These are phyloP conservation scores for Salticus scenicus DNA, from an alignment of 2,888 invertebrate species.

Conservation along the genomic window DNA sequence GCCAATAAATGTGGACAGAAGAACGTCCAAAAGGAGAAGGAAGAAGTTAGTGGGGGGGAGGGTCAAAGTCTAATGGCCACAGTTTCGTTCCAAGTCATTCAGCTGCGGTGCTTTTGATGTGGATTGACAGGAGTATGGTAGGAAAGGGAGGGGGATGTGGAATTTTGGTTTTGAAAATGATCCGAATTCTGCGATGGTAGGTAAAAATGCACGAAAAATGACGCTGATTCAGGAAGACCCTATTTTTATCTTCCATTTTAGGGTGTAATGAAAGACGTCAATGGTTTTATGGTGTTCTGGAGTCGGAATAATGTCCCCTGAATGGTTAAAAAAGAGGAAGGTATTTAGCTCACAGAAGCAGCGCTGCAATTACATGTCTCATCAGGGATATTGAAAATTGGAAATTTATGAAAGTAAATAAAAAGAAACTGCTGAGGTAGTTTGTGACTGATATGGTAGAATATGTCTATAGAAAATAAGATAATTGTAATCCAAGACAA, in stretches of 20 bases:
- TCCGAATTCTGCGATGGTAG: constrained; percentile 7
- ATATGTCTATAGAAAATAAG: no score
- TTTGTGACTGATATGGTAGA: no score
- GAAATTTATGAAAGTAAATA: no score
- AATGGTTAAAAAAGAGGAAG: background rate
- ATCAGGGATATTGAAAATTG: no score
- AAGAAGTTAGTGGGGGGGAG: background rate
- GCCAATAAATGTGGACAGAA: constrained; percentile 55
- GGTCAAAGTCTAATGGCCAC: constrained; percentile 41
- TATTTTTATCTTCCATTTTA: constrained; percentile 8
- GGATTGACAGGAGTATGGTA: background rate
- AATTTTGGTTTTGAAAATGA: constrained; percentile 14
- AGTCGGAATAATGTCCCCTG: background rate
- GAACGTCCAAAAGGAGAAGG: background rate
- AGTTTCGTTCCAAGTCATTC: constrained; percentile 40
- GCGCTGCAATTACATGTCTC: background rate
- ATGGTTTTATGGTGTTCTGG: background rate
- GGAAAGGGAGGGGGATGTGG: background rate
- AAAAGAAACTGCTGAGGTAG: no score
- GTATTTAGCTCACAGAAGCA: background rate
- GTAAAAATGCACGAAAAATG: constrained; percentile 14
- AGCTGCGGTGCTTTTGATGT: constrained; percentile 4
- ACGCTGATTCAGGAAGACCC: constrained; percentile 11
- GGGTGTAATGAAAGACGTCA: constrained; percentile 9
- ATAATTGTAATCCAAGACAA: no score